These are phyloP conservation scores for Drosophila cardini DNA, from an alignment of 1,140 invertebrate genomes.

Conservation along the genomic window DNA sequence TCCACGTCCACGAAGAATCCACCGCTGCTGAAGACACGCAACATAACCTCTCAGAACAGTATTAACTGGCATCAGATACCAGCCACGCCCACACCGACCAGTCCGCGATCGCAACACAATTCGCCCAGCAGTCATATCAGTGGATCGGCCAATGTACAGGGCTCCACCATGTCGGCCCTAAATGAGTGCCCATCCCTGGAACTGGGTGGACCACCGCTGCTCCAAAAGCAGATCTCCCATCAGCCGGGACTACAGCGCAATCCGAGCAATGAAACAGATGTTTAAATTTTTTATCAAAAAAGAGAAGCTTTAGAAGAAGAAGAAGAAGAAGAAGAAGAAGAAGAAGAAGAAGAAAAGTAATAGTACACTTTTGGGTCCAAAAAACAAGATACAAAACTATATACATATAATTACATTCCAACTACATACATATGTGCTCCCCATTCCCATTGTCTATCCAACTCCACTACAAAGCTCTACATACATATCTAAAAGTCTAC, in stretches of 20 bases:
- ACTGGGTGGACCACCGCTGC: constrained; percentile 29
- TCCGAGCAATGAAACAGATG: constrained; percentile 71
- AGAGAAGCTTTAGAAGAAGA: constrained; percentile 21
- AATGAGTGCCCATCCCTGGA: constrained; percentile 24
- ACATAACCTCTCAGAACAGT: constrained; percentile 85
- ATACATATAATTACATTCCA: constrained; percentile 22
- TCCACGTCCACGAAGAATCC: constrained; percentile 88
- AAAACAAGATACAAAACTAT: constrained; percentile 33
- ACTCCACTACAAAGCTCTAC: constrained; percentile 15
- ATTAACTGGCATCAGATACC: constrained; percentile 83
- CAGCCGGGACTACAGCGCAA: constrained; percentile 52
- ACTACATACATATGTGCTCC: constrained; percentile 42
- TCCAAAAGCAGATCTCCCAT: constrained; percentile 70
- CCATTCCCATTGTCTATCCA: constrained; percentile 58
- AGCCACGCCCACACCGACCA: constrained; percentile 73
- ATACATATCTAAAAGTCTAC: constrained; percentile 11
- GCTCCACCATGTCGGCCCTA: constrained; percentile 40
- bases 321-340: constrained; percentile 5
- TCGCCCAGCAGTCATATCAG: constrained; percentile 39
- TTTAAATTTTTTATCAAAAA: constrained; percentile 43
- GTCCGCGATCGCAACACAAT: constrained; percentile 71
- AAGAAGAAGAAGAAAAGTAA: constrained; percentile 9
- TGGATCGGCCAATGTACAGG: constrained; percentile 8
- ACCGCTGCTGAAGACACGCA: constrained; percentile 89
- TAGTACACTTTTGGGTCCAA: constrained; percentile 53